Evolutionary conservation across 2,113 vertebrate genomes (phyloP), one percentile per base, ranked within the genome.

Genomic region (Equus przewalskii): DNA sequence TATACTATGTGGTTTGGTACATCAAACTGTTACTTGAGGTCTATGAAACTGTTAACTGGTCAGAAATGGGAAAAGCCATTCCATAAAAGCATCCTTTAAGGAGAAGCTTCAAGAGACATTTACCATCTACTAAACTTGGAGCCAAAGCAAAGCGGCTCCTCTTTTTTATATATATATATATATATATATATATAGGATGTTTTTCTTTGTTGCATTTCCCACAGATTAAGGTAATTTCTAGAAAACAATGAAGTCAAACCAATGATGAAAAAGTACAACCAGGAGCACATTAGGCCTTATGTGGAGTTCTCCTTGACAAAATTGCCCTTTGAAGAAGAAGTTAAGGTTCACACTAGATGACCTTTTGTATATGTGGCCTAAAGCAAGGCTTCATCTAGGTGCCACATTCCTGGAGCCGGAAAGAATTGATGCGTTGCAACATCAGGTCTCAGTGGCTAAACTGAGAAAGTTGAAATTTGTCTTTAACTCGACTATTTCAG

Each of bases 51-150:
- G 84, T 81, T 94, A 93, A 96, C 46, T 80, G 83, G 56, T 89
- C 70, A 87, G 93, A 97, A 93, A 90, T 94, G 96, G 97, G 96
- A 79, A 87, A 84, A 97, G 93, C 88, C 94, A 91, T 91, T 96
- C 96, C 91, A 49, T 91, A 81, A 62, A 51, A 92, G 88, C 94
- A 81, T 97, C 88, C 82, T 94, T 86, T 86, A 95, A 95, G 88
- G 79, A 97, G 58, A 96, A 96, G 96, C 80, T 98, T 96, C 83
- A 62, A 36, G 69, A 94, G 83, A 94, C 30, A 64, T 72, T 94
- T 65, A 41, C 89, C 87, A 73, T 91, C 84, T 65, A 78, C 91
- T 80, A 83, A 86, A 88, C 54, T 54, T 44, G 78, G 94, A 96
- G 96, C 85, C 84, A 89, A 88, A 97, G 94, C 81, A 70, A 64